Base-by-base conservation (phyloP, 2,888 invertebrate genomes). In the Antheraea yamamai region DNA sequence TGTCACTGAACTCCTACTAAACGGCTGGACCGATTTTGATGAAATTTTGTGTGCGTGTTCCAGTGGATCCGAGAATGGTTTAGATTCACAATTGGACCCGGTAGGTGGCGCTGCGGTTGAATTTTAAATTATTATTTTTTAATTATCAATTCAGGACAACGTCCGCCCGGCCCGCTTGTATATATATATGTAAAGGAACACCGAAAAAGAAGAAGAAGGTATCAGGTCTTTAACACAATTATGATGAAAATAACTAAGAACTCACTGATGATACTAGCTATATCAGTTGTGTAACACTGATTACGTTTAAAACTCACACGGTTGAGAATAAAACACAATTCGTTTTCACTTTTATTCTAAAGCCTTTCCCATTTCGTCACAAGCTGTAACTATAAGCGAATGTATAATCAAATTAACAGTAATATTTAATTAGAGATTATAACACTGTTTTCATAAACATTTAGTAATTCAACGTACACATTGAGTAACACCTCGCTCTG, bases 381-480 rank as follows among this genome's bases (percentile, higher is more conserved):
- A 61, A n/a, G 23, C n/a, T 10, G 61, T 61, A 23, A 61, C 23
- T 23, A 23, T 61, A 61, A 61, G 61, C n/a, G 20, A 12, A 12
- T 23, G 61, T n/a, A 23, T n/a, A 61, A 23, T 23, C n/a, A 23
- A 23, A 61, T 61, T 23, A 61, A 61, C 12, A 23, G 61, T n/a
- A 61, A 61, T 61, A 61, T 23, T 61, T 61, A 61, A 61, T 61
- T 61, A 61, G 8, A 7, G n/a, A 23, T 61, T 23, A 23, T 55
- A 55, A 47, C 71, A 71, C 35, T 4, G 55, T 55, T 74, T 74
- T 47, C 12, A n/a, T 74, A 55, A 58, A 51, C 58, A 68, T 58
- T 72, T 47, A 72, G 26, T 72, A 75, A 72, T 75, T 52, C 64
- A 75, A 75, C 52, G 64, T 47, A 52, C 23, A 66, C 51, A 51